Evolutionary conservation across 2,888 invertebrate genomes (phyloP).

Genomic region (Campoletis raptor): DNA sequence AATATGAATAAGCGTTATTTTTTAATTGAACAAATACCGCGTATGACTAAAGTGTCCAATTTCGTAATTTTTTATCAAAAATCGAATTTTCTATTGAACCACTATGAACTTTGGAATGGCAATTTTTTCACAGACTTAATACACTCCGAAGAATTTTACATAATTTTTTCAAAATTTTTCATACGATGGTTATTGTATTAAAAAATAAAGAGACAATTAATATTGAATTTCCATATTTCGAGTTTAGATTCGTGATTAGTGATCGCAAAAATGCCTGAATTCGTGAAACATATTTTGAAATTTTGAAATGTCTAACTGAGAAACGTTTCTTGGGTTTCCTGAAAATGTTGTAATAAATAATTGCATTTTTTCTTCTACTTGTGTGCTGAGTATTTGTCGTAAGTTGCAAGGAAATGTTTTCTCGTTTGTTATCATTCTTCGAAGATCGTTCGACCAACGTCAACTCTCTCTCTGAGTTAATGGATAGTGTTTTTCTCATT

Average conservation of each 20-base stretch:
- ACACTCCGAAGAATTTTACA: neutral
- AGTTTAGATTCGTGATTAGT: no score
- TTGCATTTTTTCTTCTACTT: neutral
- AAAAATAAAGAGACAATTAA: no score
- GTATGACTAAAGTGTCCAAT: neutral
- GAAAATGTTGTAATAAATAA: slow-evolving; percentile 1
- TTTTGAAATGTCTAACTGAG: neutral
- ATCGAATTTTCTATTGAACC: neutral
- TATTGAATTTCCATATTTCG: no score
- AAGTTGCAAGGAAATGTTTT: slow-evolving; percentile 16
- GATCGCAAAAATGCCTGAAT: no score
- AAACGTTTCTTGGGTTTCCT: neutral
- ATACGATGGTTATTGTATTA: no score
- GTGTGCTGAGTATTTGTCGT: neutral
- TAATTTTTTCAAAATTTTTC: neutral
- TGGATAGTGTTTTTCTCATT: neutral
- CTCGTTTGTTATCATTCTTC: slow-evolving; percentile 60
- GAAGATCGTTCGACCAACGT: slow-evolving; percentile 65
- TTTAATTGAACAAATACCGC: neutral
- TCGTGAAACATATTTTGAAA: neutral
- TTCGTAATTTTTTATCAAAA: neutral
- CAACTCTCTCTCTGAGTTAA: slow-evolving; percentile 5
- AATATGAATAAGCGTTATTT: neutral
- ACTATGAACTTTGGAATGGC: neutral
- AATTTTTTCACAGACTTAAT: neutral